These are phyloP conservation scores for Orientallactaga bullata DNA, from an alignment of 2,113 vertebrate species.

Conservation along the genomic window DNA sequence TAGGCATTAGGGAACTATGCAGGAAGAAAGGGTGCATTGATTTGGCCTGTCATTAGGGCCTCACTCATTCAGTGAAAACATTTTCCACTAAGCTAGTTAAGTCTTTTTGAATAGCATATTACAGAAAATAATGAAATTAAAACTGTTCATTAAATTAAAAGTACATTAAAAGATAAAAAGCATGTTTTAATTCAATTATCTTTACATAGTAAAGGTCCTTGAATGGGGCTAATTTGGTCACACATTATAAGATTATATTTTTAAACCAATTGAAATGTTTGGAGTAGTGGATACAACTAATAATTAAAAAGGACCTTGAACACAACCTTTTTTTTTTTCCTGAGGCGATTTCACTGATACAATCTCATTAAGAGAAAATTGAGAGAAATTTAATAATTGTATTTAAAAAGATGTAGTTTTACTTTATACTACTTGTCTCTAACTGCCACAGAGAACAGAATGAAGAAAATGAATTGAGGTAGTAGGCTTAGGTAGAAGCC, in stretches of 20 bases:
- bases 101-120: not conserved
- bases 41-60: not conserved
- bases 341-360: not conserved
- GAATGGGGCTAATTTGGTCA: not conserved
- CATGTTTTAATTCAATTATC: not conserved
- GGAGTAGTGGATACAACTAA: slow-evolving; percentile 30
- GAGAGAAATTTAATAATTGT: slow-evolving; percentile 26
- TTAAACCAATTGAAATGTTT: slow-evolving; percentile 50
- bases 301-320: not conserved
- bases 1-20: not conserved
- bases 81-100: not conserved
- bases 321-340: not conserved
- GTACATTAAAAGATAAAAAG: not conserved
- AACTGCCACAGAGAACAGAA: not conserved
- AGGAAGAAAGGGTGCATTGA: not conserved
- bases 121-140: slow-evolving; percentile 20
- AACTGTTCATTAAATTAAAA: slow-evolving; percentile 49
- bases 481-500: not conserved
- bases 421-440: slow-evolving; percentile 13
- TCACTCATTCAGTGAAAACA: not conserved
- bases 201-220: not conserved
- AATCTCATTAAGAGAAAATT: slow-evolving; percentile 15
- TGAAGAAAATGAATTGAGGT: slow-evolving; percentile 43
- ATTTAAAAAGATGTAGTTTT: slow-evolving; percentile 14
- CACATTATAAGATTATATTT: not conserved